Evolutionary conservation across 2,113 vertebrate species (phyloP), one percentile per base, ranked within the genome.

Genomic region (Equus przewalskii): DNA sequence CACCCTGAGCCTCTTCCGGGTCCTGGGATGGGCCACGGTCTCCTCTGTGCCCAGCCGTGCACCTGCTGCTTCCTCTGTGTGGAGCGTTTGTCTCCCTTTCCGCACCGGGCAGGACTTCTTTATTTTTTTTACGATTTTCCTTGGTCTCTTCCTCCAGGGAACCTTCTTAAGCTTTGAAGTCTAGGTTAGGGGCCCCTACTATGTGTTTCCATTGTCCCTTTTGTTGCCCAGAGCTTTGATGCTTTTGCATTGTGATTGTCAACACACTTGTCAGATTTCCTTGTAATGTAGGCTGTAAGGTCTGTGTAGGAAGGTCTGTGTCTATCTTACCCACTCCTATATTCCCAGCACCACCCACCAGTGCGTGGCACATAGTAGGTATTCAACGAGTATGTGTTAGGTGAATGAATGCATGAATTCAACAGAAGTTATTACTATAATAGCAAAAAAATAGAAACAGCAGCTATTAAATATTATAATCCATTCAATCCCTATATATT

Each of bases 401-500:
- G 22, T 72, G 46, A 85, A 14, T 49, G n/a, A 90, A 44, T 51
- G 30, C 24, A 85, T 51, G 65, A 86, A 54, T 12, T 46, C 62
- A 80, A 21, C 13, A 91, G 18, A 72, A 72, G 22, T 51, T 65
- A 60, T n/a, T 70, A 67, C 26, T 94, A 13, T 44, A 82, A 49
- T 80, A 88, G n/a, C 13, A 94, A 51, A 82, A 69, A 85, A 90
- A 67, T 67, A 89, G 72, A 89, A 92, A 41, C 4, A 78, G 54
- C 36, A 62, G 49, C 46, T 94, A 26, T 75, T 89, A 51, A 85
- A 58, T 82, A 46, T 67, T 85, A 54, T 30, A 70, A 89, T 64
- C 69, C 41, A 88, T 26, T 82, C 85, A 69, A 22, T 22, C 56
- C 81, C 76, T 93, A 13, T 80, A 91, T 94, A 69, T 33, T 67